These are phyloP conservation scores for Oryctolagus cuniculus DNA, from an alignment of 2,113 vertebrate species.

Conservation along the genomic window DNA sequence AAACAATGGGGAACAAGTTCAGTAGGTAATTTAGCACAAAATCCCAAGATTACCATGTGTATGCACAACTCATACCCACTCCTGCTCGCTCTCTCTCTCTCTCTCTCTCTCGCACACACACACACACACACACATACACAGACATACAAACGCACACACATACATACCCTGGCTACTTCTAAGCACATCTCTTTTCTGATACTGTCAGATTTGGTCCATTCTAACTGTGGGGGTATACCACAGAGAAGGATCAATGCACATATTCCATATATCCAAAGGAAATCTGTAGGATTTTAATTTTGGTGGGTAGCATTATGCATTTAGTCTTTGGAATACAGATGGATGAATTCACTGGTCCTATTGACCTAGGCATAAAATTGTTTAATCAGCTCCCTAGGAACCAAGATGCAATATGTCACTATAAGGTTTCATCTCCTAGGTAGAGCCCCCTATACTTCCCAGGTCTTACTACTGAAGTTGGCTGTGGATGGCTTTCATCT, in stretches of 20 bases:
- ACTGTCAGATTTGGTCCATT: not conserved
- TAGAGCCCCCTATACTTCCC: not conserved
- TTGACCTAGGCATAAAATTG: not conserved
- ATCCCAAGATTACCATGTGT: not conserved
- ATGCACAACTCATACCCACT: not conserved
- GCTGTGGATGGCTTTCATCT: not conserved
- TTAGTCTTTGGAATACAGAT: not conserved
- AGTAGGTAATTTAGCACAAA: not conserved
- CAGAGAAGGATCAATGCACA: not conserved
- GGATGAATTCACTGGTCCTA: not conserved
- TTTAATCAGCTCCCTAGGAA: not conserved
- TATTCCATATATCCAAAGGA: not conserved
- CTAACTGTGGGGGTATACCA: not conserved
- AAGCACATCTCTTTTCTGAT: not conserved
- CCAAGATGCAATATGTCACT: not conserved
- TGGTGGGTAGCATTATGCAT: not conserved
- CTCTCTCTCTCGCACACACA: no score
- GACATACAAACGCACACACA: no score
- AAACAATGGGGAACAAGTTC: not conserved
- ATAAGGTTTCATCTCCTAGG: not conserved
- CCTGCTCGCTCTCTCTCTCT: accelerated
- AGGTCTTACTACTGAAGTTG: not conserved
- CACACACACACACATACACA: accelerated
- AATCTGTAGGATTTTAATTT: not conserved
- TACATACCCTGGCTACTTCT: not conserved